phyloP scores from a whole-genome alignment of 2,113 vertebrate species.

The Gnathonemus echidnorhynchus region DNA sequence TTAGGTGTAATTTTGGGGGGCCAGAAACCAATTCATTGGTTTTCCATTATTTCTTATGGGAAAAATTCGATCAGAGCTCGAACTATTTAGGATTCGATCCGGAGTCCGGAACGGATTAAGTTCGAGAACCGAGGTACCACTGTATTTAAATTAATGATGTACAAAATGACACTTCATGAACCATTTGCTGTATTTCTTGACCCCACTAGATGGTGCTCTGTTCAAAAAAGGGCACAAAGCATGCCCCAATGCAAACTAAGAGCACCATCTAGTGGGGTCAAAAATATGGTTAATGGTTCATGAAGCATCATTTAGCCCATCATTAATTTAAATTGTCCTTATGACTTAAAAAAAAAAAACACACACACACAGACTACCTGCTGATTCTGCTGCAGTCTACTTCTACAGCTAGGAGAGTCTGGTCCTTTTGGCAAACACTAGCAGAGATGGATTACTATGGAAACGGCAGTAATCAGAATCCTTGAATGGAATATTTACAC shows the following conservation, averaged over 20 bases:
- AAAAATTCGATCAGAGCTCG: no score
- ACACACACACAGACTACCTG: neutral
- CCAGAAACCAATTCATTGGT: no score
- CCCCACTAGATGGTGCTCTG: neutral
- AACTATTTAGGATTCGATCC: no score
- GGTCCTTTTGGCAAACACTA: neutral
- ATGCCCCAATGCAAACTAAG: neutral
- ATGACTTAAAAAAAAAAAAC: neutral
- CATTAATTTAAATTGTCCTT: neutral
- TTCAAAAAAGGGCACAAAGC: neutral
- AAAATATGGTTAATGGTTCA: neutral
- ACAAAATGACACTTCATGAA: neutral
- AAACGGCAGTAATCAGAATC: neutral
- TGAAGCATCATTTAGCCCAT: neutral
- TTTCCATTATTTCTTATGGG: no score
- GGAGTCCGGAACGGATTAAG: no score
- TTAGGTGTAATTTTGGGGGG: no score
- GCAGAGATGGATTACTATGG: neutral
- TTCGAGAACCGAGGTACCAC: no score
- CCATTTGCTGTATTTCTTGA: neutral
- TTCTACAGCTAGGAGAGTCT: neutral
- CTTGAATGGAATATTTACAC: neutral
- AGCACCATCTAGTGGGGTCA: neutral
- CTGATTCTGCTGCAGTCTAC: neutral
- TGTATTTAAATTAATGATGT: neutral